Evolutionary conservation across 1,140 invertebrate genomes (phyloP).

Genomic region (Nebria ingens): DNA sequence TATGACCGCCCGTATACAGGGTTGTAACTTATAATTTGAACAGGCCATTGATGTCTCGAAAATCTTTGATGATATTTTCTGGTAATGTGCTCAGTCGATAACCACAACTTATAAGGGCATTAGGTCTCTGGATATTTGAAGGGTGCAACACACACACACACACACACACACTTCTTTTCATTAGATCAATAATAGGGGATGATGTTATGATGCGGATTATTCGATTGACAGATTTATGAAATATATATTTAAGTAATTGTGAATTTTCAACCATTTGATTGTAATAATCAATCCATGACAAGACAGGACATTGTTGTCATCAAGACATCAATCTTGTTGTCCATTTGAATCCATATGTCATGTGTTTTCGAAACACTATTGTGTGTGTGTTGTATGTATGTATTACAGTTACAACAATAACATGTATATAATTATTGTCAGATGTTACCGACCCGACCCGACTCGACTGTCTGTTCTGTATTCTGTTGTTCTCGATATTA

Average conservation of each 20-base stretch:
- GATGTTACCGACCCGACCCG: background rate
- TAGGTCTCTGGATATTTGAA: background rate
- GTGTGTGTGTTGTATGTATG: too few relatives aligned
- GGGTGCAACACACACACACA: too few relatives aligned
- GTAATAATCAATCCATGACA: too few relatives aligned
- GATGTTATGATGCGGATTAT: too few relatives aligned
- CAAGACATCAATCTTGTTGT: background rate
- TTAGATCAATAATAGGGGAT: too few relatives aligned
- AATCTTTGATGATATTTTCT: conserved; percentile 7
- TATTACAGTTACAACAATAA: too few relatives aligned
- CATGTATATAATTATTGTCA: conserved; percentile 1
- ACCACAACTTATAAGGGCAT: background rate
- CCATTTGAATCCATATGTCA: background rate
- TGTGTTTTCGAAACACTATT: background rate
- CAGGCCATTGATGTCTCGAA: background rate
- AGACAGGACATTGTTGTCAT: too few relatives aligned
- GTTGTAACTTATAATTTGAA: conserved; percentile 7
- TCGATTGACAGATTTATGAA: too few relatives aligned
- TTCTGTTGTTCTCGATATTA: background rate
- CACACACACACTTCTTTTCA: too few relatives aligned
- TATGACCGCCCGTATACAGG: conserved; percentile 6
- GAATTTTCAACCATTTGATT: too few relatives aligned
- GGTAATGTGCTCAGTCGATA: background rate
- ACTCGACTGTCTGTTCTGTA: too few relatives aligned
- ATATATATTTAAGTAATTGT: too few relatives aligned